Conservation (phyloP, 2,888 invertebrate genomes). For the Ischnura elegans region DNA sequence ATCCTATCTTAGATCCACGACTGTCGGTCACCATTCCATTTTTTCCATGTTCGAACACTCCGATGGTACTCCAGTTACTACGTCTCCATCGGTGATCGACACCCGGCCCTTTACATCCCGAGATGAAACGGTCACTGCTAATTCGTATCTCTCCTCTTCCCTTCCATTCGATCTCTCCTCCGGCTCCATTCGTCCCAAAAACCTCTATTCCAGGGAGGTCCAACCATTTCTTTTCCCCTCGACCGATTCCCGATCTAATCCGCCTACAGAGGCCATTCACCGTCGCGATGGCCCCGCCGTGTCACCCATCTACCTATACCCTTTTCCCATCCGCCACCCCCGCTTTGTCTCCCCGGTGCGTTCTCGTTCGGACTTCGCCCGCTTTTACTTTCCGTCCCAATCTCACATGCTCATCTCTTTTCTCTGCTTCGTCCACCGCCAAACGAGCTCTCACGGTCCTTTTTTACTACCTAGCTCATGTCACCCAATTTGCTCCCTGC, state of each 20-base stretch:
- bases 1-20: too few species aligned
- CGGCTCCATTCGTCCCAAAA: neutral
- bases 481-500: conserved; percentile 4
- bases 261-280: neutral
- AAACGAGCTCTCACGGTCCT: neutral
- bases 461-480: neutral
- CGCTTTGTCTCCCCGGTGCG: neutral
- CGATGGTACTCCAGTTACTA: neutral
- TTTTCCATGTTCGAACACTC: too few species aligned
- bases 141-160: conserved; percentile 2
- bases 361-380: too few species aligned
- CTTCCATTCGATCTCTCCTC: neutral
- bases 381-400: too few species aligned
- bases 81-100: neutral
- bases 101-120: neutral
- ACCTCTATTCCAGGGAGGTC: neutral
- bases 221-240: neutral
- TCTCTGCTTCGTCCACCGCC: too few species aligned
- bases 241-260: conserved; percentile 9
- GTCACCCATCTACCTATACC: neutral
- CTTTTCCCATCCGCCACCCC: neutral
- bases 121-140: neutral
- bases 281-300: neutral
- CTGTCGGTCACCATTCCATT: too few species aligned
- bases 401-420: too few species aligned